phyloP scores from a whole-genome alignment of 2,113 vertebrate genomes.

The Lophochroa leadbeateri region DNA sequence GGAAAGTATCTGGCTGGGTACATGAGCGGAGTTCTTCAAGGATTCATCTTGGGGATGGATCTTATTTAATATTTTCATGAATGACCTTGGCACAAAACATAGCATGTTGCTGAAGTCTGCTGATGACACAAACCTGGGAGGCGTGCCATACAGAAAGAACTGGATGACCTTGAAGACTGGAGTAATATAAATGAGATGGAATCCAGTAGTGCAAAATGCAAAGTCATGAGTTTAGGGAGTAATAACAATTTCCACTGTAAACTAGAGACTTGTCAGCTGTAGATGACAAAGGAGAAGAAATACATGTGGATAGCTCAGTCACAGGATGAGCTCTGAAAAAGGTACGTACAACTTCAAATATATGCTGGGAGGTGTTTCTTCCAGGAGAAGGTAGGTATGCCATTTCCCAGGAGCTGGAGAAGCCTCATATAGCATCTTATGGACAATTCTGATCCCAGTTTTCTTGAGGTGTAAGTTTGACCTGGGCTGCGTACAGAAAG shows the following conservation, averaged over 20 bases:
- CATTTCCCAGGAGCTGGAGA: neutral
- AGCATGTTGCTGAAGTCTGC: constrained; percentile 8
- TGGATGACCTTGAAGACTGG: constrained; percentile 23
- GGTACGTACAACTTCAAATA: neutral
- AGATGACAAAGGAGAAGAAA: neutral
- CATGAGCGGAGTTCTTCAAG: neutral
- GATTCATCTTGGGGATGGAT: neutral
- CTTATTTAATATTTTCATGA: constrained; percentile 42
- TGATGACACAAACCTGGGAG: constrained; percentile 58
- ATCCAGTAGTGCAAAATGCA: constrained; percentile 6
- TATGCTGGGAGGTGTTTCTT: neutral
- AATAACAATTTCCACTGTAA: neutral
- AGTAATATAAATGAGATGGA: constrained; percentile 28
- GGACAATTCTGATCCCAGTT: neutral
- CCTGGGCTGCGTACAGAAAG: neutral
- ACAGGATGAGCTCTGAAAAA: neutral
- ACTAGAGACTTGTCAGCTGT: neutral
- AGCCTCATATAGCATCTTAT: neutral
- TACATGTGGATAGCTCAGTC: neutral
- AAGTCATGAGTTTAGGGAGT: neutral
- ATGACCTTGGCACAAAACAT: constrained; percentile 34
- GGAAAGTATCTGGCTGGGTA: neutral
- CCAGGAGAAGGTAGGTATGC: neutral
- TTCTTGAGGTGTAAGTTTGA: neutral
- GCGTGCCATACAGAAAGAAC: neutral